Evolutionary conservation across 2,797 vertebrate species (phyloP).

Genomic region (Aulostomus chinensis): DNA sequence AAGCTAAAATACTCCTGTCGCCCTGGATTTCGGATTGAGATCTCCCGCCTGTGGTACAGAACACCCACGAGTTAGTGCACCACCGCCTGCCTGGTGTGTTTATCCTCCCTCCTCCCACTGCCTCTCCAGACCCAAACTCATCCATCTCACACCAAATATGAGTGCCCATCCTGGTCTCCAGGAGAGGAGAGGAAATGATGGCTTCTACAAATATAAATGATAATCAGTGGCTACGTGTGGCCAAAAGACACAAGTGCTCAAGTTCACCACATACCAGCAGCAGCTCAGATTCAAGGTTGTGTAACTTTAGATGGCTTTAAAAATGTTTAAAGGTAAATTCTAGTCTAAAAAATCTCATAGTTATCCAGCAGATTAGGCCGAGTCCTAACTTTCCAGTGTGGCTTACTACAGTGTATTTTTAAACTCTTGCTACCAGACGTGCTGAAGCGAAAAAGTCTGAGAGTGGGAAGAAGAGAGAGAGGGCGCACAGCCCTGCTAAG

Average conservation of each 20-base stretch:
- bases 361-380: constrained; percentile 18
- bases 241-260: constrained; percentile 72
- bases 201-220: constrained; percentile 81
- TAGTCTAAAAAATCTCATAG: constrained; percentile 45
- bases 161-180: constrained; percentile 53
- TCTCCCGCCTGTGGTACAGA: constrained; percentile 63
- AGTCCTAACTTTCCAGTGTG: constrained; percentile 29
- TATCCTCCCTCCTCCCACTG: constrained; percentile 42
- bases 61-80: constrained; percentile 73
- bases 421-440: no score
- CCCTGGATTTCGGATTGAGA: constrained; percentile 63
- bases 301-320: constrained; percentile 44
- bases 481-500: no score
- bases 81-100: constrained; percentile 52
- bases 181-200: constrained; percentile 73
- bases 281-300: constrained; percentile 37
- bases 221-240: constrained; percentile 71
- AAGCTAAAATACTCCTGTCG: constrained; percentile 63
- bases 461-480: no score
- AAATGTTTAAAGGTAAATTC: constrained; percentile 51
- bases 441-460: no score
- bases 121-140: constrained; percentile 56
- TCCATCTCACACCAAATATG: constrained; percentile 70
- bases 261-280: constrained; percentile 55
- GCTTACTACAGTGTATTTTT: no score